phyloP scores from a whole-genome alignment of 2,113 vertebrate species.

The Ovis canadensis region DNA sequence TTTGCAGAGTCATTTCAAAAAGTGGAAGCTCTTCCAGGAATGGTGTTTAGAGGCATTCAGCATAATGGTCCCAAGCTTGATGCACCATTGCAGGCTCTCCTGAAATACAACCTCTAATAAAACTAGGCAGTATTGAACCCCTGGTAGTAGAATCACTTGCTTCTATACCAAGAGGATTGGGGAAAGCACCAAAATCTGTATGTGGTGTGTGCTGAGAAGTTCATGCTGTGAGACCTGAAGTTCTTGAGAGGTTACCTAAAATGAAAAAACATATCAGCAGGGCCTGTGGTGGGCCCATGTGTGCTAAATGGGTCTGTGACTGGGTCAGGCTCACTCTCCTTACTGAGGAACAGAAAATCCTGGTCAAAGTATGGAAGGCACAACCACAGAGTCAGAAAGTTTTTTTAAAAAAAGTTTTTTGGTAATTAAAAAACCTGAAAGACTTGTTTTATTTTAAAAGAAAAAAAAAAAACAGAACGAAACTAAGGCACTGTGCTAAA shows the following conservation, averaged over 20 bases:
- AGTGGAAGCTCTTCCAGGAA: too few species aligned
- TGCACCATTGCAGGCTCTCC: accelerated
- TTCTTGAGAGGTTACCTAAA: not conserved
- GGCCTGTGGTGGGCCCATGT: not conserved
- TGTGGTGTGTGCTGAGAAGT: not conserved
- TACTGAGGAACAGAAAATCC: not conserved
- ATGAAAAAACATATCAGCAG: not conserved
- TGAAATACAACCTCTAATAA: not conserved
- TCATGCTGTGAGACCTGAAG: not conserved
- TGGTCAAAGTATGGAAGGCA: not conserved
- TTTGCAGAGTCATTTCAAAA: not conserved
- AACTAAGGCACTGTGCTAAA: not conserved
- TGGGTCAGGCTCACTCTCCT: not conserved
- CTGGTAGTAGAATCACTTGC: not conserved
- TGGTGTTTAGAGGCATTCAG: not conserved
- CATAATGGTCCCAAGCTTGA: not conserved
- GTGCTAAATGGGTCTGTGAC: not conserved
- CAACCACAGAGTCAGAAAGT: not conserved
- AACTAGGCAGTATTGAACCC: not conserved
- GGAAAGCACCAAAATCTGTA: not conserved
- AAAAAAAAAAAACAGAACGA: not conserved
- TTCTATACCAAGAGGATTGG: not conserved
- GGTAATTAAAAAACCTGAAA: not conserved
- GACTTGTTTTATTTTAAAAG: not conserved
- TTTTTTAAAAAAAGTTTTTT: not conserved